phyloP scores from a whole-genome alignment of 2,113 vertebrate genomes.

The Sinocyclocheilus anshuiensis region DNA sequence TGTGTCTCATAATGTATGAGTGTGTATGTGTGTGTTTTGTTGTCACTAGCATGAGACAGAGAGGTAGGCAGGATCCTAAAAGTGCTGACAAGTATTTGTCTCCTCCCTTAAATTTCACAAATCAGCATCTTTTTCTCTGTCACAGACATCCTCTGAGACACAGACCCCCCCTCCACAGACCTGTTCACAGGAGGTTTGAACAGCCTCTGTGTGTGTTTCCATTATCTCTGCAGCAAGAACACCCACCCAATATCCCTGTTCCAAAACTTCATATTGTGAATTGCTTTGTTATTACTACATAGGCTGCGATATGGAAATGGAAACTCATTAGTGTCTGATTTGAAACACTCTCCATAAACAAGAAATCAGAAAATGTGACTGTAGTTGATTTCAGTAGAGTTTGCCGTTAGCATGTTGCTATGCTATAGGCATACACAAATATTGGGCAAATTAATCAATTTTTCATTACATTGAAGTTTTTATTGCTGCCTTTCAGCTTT shows the following conservation, averaged over 20 bases:
- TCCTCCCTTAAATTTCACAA: slow-evolving; percentile 62
- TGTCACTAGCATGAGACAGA: slow-evolving; percentile 23
- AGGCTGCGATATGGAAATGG: not conserved
- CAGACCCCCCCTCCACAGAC: slow-evolving; percentile 19
- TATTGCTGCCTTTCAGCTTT: too few species aligned
- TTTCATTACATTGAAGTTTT: too few species aligned
- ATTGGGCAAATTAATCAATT: too few species aligned
- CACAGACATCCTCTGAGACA: slow-evolving; percentile 60
- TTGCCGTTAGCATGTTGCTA: not conserved
- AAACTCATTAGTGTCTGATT: not conserved
- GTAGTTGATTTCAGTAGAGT: not conserved
- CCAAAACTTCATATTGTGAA: not conserved
- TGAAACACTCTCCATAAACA: not conserved
- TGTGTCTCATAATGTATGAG: slow-evolving; percentile 51
- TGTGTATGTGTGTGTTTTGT: slow-evolving; percentile 65
- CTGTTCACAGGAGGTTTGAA: slow-evolving; percentile 7
- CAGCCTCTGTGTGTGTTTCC: not conserved
- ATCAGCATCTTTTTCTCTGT: slow-evolving; percentile 72
- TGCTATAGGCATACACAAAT: too few species aligned
- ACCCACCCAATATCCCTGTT: not conserved
- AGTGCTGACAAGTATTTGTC: slow-evolving; percentile 73
- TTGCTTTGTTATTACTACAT: not conserved
- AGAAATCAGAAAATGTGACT: not conserved
- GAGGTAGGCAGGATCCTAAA: slow-evolving; percentile 59
- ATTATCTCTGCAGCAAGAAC: slow-evolving; percentile 1